Evolutionary conservation across 2,113 vertebrate genomes (phyloP), one percentile per base, ranked within the genome.

Genomic region (Damaliscus lunatus): DNA sequence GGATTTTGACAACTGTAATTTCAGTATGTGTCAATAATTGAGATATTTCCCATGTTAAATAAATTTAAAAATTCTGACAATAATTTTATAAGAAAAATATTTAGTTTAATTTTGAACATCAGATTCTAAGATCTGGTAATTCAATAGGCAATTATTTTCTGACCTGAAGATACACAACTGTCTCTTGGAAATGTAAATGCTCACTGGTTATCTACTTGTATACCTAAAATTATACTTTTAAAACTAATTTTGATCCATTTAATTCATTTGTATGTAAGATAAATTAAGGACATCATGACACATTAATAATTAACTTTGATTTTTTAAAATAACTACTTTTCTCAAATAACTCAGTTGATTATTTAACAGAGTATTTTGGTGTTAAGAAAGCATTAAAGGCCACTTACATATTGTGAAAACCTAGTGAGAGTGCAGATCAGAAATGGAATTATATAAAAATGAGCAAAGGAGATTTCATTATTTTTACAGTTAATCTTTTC

Each of bases 161-260:
- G 64, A 84, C 15, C 48, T 77, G 29, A 29, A 90, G 25, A 25
- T 48, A 67, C 3, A 17, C 29, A 90, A 59, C 77, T 91, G 78
- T 90, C 29, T 60, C 48, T 89, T 77, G 91, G 27, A 95, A 91
- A 92, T 95, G 2, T 55, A 50, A 71, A 86, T 80, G 19, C 33
- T 92, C 52, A 83, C 16, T 87, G 19, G 10, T 50, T 96, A 8
- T 84, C 31, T 82, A 48, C 13, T 84, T 92, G n/a, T 91, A 48
- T 60, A 43, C 14, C 3, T 52, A n/a, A 92, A 88, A 93, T 86
- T 5, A 33, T 36, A 23, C 7, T 53, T 96, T 91, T 12, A 52
- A 91, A 90, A 93, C 40, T 88, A 94, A 95, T 83, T 95, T 40
- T 88, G 33, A 86, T 52, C 21, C 46, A 94, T 88, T 93, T 74